A percentile compares a stretch with the other conserved stretches of the same genome.
Evolutionary conservation across 2,888 invertebrate species (phyloP).

Genomic region (Dryococelus australis): DNA sequence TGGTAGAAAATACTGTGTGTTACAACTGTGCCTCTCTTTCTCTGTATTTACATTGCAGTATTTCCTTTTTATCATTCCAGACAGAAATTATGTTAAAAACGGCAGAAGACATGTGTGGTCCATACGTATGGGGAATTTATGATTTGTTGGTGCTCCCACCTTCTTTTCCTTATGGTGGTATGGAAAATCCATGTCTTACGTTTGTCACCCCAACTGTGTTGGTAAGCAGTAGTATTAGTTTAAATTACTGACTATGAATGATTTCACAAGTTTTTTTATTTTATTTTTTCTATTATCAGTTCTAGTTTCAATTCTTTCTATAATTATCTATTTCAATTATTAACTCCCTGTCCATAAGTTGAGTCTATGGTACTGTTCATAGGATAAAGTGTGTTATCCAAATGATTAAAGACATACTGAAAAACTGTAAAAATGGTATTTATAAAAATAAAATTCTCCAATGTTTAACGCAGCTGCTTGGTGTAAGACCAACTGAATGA

Average conservation of each 20-base stretch:
- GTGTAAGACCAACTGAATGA: too few species aligned
- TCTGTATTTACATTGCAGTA: not conserved
- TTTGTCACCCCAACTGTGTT: constrained; percentile 93
- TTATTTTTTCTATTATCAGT: too few species aligned
- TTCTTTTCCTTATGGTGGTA: constrained; percentile 94
- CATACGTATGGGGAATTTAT: constrained; percentile 91
- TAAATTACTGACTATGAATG: not conserved
- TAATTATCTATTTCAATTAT: too few species aligned
- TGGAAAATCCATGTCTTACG: constrained; percentile 97
- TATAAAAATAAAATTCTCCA: too few species aligned
- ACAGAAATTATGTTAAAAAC: constrained; percentile 82
- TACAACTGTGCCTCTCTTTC: not conserved
- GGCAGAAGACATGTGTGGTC: constrained; percentile 86
- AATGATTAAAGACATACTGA: too few species aligned
- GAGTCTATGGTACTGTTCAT: too few species aligned
- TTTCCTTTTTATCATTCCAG: constrained; percentile 39
- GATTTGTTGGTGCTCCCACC: constrained; percentile 91
- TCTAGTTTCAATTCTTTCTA: too few species aligned
- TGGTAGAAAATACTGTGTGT: not conserved
- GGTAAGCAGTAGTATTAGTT: constrained; percentile 61
- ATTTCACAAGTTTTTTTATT: too few species aligned
- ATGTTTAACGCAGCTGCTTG: too few species aligned
- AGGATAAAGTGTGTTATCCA: too few species aligned
- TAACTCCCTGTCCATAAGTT: too few species aligned
- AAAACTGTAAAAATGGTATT: too few species aligned